Base-by-base conservation (phyloP, 2,888 invertebrate genomes). In the Microplitis deprimator region DNA sequence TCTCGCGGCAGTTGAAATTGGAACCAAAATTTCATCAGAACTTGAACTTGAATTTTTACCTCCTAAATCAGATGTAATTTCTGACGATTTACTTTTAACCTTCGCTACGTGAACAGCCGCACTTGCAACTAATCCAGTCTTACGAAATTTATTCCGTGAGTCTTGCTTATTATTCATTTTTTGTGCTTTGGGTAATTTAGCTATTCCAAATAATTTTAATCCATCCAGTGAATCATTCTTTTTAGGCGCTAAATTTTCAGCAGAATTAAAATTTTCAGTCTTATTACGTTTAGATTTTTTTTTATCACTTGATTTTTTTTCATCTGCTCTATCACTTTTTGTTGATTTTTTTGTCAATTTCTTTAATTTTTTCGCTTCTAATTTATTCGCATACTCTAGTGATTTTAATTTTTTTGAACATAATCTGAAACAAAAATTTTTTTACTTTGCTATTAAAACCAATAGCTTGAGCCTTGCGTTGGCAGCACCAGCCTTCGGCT, bases 381-480 rank as follows among this genome's bases (percentile, higher is more conserved):
- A 64, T 69, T 82, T 81, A 7, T 75, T 74, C 0, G 74, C 79
- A 67, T 85, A 84, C 65, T 80, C 84, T n/a, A 89, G 81, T 61
- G 90, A 86, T 5, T 90, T 91, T 68, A 94, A 86, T 86, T 94
- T 94, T 85, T 93, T 93, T 1, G 93, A 93, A 85, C 93, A 94
- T 1, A 93, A 93, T 81, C 94, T 94, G 81, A 38, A 71, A 61
- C 6, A 73, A 40, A 29, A 29, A 29, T 29, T 29, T 29, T 29
- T 29, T 29, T 29, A 29, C 29, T 29, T 29, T 2, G 2, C 4
- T 29, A 29, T 0, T 2, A 29, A 29, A 29, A 29, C 4, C 59
- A 50, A 59, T 68, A n/a, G 39, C n/a, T 59, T 50, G 16, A 29
- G 17, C 38, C 13, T 38, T 73, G 77, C 50, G 73, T 71, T 20